phyloP scores from a whole-genome alignment of 1,140 invertebrate species.

The Saccostrea cuccullata region DNA sequence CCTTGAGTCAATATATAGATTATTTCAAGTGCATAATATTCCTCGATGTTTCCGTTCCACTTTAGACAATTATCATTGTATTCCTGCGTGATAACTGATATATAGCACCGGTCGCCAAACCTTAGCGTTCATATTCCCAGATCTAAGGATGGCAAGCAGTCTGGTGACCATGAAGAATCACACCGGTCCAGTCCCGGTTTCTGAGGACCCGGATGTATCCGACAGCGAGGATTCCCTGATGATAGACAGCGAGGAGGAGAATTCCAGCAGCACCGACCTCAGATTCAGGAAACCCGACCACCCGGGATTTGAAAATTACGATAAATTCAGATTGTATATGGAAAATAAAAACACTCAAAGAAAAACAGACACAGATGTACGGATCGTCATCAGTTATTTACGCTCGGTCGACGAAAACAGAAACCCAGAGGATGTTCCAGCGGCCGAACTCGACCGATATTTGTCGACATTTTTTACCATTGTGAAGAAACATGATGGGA shows the following conservation, averaged over 20 bases:
- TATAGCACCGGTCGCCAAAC: not conserved
- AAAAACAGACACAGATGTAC: constrained; percentile 74
- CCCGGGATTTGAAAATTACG: not conserved
- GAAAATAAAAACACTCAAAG: constrained; percentile 74
- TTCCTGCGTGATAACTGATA: constrained; percentile 32
- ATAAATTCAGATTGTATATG: constrained; percentile 57
- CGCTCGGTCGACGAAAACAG: constrained; percentile 69
- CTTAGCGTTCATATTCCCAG: not conserved
- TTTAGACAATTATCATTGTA: constrained; percentile 7
- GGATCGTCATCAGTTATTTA: constrained; percentile 69
- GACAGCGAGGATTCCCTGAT: constrained; percentile 22
- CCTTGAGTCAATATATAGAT: constrained; percentile 10
- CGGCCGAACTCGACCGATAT: constrained; percentile 71
- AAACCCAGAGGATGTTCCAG: constrained; percentile 67
- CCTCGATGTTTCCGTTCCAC: constrained; percentile 9
- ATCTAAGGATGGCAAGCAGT: not conserved
- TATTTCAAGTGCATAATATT: constrained; percentile 30
- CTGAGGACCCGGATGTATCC: not conserved
- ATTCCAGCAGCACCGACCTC: not conserved
- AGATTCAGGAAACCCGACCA: not conserved
- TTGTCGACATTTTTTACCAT: constrained; percentile 71
- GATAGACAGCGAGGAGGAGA: constrained; percentile 30
- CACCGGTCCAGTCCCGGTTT: not conserved
- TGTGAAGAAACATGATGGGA: constrained; percentile 72
- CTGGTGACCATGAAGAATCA: not conserved